Evolutionary conservation across 1,140 invertebrate species (phyloP), one percentile per base, ranked within the genome.

Genomic region (Pararge aegeria): DNA sequence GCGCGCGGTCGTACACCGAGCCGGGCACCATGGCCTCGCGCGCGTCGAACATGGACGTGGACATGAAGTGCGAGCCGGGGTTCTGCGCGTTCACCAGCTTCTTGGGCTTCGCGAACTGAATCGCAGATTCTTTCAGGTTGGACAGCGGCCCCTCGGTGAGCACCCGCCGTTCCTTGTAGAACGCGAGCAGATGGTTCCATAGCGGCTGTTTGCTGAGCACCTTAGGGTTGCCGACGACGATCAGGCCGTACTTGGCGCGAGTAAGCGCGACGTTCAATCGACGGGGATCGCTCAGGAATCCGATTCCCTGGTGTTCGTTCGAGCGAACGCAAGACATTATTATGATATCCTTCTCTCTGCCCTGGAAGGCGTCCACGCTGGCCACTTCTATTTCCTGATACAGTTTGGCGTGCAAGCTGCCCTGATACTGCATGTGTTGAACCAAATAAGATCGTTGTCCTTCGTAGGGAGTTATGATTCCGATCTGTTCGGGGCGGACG

Each of bases 331-430:
- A 99, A 0, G 99, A 97, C 93, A 99, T 99, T 19, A 99, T 99
- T 48, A 99, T 99, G 42, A 99, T 97, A 78, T 99, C 99, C 80
- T 99, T 99, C 78, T 99, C 99, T 50, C 99, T 91, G 0, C 99
- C 96, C 81, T 97, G 96, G 82, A 99, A 99, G 1, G 99, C 98
- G 88, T 99, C 99, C 7, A 99, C 99, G 90, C 98, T 99, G 0
- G 98, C 98, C 0, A 99, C 98, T 90, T 99, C 99, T 46, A 99
- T 99, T 83, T 99, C 98, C 86, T 99, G 97, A 87, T 99, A 99
- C 0, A 99, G 89, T 83, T 99, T 99, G 5, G 97, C 95, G 78
- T 99, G 98, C 6, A 99, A 90, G 2, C 97, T 96, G 4, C 98
- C 99, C 87, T 99, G 98, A 77, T 99, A 98, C 80, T 99, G 98